These are phyloP conservation scores for Spilosoma lubricipeda DNA, from an alignment of 2,888 invertebrate species.

Conservation along the genomic window DNA sequence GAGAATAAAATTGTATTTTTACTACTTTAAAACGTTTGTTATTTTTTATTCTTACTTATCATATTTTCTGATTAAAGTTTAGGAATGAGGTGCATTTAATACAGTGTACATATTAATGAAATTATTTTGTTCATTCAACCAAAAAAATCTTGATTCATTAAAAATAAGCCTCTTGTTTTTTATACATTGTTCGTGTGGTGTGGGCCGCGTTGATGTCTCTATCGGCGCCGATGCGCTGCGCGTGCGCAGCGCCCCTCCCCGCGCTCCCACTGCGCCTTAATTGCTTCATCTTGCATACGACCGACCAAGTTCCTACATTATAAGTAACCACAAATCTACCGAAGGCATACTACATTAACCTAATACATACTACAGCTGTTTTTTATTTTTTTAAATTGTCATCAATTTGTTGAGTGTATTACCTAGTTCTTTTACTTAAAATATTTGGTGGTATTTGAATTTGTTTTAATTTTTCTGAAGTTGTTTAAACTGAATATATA, in stretches of 20 bases:
- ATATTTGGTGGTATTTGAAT: neutral
- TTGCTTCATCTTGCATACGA: constrained; percentile 84
- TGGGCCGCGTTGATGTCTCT: constrained; percentile 81
- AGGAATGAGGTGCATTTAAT: neutral
- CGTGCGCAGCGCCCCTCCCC: constrained; percentile 72
- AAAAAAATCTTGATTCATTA: constrained; percentile 20
- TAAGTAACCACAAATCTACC: constrained; percentile 57
- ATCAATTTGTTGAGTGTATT: neutral
- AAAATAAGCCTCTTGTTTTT: constrained; percentile 36
- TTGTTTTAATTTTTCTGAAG: neutral
- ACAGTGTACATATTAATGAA: neutral
- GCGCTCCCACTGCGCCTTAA: constrained; percentile 78
- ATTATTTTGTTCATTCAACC: neutral
- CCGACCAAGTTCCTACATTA: constrained; percentile 76
- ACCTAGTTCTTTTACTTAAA: neutral
- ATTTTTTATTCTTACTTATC: neutral
- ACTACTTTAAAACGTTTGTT: neutral
- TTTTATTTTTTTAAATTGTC: constrained; percentile 49
- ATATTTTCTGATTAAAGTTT: neutral
- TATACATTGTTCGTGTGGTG: constrained; percentile 53
- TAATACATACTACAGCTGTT: constrained; percentile 67
- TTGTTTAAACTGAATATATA: neutral
- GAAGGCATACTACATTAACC: constrained; percentile 69
- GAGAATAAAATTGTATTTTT: neutral
- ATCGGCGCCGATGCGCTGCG: constrained; percentile 79